These are phyloP conservation scores for Anolis carolinensis DNA, from an alignment of 2,113 vertebrate species.

Conservation along the genomic window DNA sequence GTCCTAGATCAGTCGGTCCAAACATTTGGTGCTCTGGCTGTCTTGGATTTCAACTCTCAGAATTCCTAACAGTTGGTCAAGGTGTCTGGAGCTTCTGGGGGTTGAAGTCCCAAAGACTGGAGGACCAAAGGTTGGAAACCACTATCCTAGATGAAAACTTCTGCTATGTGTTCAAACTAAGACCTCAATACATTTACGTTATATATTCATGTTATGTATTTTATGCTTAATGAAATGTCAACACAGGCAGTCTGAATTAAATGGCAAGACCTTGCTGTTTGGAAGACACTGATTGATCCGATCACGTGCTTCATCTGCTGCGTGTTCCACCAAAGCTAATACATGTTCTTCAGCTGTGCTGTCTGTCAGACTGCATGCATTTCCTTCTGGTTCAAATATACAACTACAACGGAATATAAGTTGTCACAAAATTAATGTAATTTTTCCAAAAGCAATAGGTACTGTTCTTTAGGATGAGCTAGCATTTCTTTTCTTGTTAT, in stretches of 20 bases:
- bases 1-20: neutral
- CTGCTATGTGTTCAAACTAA: neutral
- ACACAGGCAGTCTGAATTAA: neutral
- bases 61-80: too few species aligned
- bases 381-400: slow-evolving; percentile 94
- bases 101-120: too few species aligned
- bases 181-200: neutral
- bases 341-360: slow-evolving; percentile 98
- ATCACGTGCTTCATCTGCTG: slow-evolving; percentile 94
- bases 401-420: slow-evolving; percentile 77
- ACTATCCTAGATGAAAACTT: neutral
- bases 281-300: slow-evolving; percentile 91
- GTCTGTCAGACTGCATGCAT: slow-evolving; percentile 94
- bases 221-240: too few species aligned
- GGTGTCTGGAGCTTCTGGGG: too few species aligned
- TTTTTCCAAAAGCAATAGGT: slow-evolving; percentile 5
- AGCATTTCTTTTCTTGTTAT: neutral
- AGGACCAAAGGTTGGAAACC: too few species aligned
- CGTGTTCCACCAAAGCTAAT: slow-evolving; percentile 93
- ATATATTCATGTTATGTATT: too few species aligned
- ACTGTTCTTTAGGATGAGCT: neutral
- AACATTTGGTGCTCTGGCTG: too few species aligned
- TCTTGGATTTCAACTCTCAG: too few species aligned
- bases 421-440: slow-evolving; percentile 12
- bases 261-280: slow-evolving; percentile 86